Evolutionary conservation across 1,140 invertebrate species (phyloP), one percentile per base, ranked within the genome.

Genomic region (Listronotus oregonensis): DNA sequence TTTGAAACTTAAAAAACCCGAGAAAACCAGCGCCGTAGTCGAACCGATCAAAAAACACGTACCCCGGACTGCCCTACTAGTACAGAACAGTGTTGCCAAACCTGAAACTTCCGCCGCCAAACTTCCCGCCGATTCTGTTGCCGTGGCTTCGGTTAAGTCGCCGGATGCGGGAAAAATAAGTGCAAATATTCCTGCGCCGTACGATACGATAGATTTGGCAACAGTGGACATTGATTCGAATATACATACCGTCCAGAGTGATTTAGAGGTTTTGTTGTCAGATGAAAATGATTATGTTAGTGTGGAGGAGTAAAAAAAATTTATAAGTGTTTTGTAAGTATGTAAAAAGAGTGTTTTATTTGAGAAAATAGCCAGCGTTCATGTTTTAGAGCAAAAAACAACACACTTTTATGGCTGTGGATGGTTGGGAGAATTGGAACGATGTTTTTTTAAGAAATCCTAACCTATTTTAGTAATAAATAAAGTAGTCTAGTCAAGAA

Each of bases 1-100:
- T 76, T 83, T 93, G 17, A 90, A 90, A 73, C 82, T 93, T 46
- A 87, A 87, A 37, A 90, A 90, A 73, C 86, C 85, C 6, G 85
- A 87, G 8, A 87, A 87, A 65, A 82, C 80, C 31, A 80, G 80
- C 57, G 79, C 79, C 1, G 71, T 78, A 47, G 71, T 77, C 15
- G 61, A 72, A 43, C 47, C 66, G n/a, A 54, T 60, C 8, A 68
- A 58, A 57, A 60, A 75, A 71, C 77, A 79, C 0, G 47, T 74
- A 70, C 78, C 80, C 0, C 73, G 83, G 57, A 80, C 82, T 0
- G 82, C 81, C 3, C 79, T 84, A 0, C 73, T 84, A n/a, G 77
- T 85, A 40, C 75, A 80, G 34, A 82, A 78, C 0, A 55, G 75
- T 75, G 17, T 14, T 15, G 37, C 14, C n/a, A 32, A 37, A 27